These are phyloP conservation scores for Prosapia bicincta DNA, from an alignment of 2,888 invertebrate genomes.

Conservation along the genomic window DNA sequence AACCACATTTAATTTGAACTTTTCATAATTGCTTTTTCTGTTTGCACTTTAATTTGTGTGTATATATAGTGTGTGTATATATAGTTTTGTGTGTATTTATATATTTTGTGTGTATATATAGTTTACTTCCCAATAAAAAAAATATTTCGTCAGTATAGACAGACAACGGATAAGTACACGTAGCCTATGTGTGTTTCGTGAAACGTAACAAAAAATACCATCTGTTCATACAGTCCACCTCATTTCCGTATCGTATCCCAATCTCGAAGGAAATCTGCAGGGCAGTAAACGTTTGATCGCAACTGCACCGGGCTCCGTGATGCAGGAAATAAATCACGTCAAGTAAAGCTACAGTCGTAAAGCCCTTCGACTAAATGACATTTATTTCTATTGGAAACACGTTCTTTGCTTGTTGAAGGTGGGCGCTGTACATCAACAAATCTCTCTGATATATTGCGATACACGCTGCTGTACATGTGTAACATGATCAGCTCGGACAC, in stretches of 20 bases:
- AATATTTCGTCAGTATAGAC: no score
- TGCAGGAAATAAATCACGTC: not conserved
- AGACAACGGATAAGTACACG: no score
- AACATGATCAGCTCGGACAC: not conserved
- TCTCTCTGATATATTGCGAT: not conserved
- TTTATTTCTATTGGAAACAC: not conserved
- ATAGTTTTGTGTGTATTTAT: no score
- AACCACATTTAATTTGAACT: no score
- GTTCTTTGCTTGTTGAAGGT: not conserved
- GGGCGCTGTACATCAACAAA: not conserved
- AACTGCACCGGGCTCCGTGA: not conserved
- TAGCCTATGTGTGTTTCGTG: no score
- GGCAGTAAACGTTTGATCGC: not conserved
- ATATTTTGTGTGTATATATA: no score
- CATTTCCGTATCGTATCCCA: not conserved
- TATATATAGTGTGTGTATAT: no score
- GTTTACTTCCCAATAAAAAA: no score
- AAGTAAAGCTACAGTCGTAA: not conserved
- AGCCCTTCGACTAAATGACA: not conserved
- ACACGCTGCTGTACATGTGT: not conserved
- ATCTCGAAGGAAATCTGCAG: not conserved
- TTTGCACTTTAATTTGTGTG: no score
- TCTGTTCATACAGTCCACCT: not conserved
- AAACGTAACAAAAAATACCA: no score
- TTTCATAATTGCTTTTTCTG: no score